Percentiles rank a stretch among this genome's conserved stretches.
Conservation (phyloP, 2,113 vertebrate genomes). For the Festucalex cinctus region DNA sequence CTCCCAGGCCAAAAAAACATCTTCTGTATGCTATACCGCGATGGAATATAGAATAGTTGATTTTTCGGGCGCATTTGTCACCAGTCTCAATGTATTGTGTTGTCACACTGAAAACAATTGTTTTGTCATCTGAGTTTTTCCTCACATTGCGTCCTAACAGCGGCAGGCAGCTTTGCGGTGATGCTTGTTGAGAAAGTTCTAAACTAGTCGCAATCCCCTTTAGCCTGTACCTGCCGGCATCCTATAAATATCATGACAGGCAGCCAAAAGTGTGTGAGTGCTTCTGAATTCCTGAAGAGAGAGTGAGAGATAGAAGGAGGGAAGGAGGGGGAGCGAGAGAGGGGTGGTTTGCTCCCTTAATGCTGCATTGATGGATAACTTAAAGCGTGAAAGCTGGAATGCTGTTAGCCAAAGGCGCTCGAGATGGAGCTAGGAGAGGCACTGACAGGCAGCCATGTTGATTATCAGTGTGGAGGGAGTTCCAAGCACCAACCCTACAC, state of each 20-base stretch:
- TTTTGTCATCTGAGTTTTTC: conserved; percentile 16
- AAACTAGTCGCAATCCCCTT: conserved; percentile 19
- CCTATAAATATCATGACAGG: conserved; percentile 11
- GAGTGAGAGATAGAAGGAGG: not conserved
- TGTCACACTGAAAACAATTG: conserved; percentile 27
- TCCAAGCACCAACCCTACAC: not conserved
- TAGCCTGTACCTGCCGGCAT: conserved; percentile 11
- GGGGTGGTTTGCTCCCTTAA: conserved; percentile 20
- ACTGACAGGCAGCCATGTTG: conserved; percentile 38
- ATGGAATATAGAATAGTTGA: conserved; percentile 50
- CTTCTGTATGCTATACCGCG: conserved; percentile 44
- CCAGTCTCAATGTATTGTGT: conserved; percentile 35
- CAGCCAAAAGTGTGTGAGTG: conserved; percentile 10
- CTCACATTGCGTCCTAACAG: conserved; percentile 11
- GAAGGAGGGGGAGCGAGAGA: not conserved
- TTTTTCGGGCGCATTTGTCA: conserved; percentile 35
- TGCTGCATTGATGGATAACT: conserved; percentile 37
- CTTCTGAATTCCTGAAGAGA: conserved; percentile 18
- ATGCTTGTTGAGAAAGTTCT: conserved; percentile 15
- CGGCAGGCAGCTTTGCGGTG: conserved; percentile 11
- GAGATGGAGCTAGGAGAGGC: conserved; percentile 15
- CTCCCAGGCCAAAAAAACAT: conserved; percentile 42
- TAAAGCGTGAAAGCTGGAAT: conserved; percentile 30
- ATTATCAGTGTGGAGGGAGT: conserved; percentile 50
- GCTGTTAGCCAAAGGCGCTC: conserved; percentile 23